Percentiles rank a stretch among this genome's conserved stretches.
Evolutionary conservation across 92 coral and sea anemone genomes (phyloP).

Genomic region (Umimayanthus chanpuru): DNA sequence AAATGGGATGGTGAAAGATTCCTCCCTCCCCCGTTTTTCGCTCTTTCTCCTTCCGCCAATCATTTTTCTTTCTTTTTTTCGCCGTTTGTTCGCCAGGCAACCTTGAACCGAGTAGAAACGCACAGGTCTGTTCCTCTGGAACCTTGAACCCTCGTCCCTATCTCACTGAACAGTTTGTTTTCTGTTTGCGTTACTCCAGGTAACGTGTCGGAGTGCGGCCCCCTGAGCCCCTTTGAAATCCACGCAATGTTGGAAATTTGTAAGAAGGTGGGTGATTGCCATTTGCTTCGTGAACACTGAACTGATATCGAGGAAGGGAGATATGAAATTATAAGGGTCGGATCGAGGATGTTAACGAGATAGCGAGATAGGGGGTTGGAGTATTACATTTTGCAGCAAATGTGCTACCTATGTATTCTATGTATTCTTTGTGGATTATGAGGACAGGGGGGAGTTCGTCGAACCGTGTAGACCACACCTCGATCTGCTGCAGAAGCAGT

Average conservation of each 20-base stretch:
- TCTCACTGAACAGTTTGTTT: neutral
- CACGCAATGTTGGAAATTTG: constrained; percentile 90
- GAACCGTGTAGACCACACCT: too few relatives aligned
- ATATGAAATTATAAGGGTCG: too few relatives aligned
- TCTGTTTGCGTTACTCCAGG: constrained; percentile 40
- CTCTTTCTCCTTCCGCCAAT: too few relatives aligned
- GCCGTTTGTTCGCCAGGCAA: neutral
- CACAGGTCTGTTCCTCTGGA: neutral
- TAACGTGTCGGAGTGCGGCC: constrained; percentile 60
- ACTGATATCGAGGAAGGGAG: neutral
- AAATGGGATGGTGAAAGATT: too few relatives aligned
- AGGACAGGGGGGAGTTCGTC: too few relatives aligned
- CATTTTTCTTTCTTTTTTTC: too few relatives aligned
- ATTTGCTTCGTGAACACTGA: neutral
- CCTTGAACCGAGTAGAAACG: neutral
- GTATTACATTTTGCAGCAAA: too few relatives aligned
- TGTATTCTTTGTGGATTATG: too few relatives aligned
- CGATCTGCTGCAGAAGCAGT: neutral
- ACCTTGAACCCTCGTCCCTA: neutral
- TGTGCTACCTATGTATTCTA: too few relatives aligned
- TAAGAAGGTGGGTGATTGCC: constrained; percentile 72
- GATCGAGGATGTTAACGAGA: too few relatives aligned
- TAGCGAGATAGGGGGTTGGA: too few relatives aligned
- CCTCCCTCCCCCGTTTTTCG: too few relatives aligned
- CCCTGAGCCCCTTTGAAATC: constrained; percentile 79